Base-by-base conservation (phyloP, 2,888 invertebrate species). In the Lasioglossum figueresi region DNA sequence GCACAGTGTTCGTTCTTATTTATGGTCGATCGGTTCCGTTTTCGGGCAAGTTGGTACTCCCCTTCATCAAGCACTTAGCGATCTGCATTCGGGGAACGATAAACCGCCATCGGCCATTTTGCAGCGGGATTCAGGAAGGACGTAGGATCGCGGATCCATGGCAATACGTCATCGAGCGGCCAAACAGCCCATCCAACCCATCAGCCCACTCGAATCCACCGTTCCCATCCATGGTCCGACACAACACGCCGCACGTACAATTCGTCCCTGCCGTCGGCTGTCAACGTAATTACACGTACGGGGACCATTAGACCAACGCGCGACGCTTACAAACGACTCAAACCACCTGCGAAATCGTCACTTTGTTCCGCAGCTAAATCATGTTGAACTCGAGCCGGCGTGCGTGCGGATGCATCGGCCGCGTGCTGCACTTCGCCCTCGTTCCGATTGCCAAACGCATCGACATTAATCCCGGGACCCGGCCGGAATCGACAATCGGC, bases 271-370 rank as follows among this genome's bases (percentile, higher is more conserved):
- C 88, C 85, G 88, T 89, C 86, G 84, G 80, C 90, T 86, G 91
- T 91, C 88, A 91, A 86, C 88, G 89, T 92, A 92, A 92, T 89
- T 89, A 84, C 91, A 91, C 91, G 89, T 89, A 89, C 91, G 88
- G 85, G 88, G 80, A 85, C 90, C 89, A 91, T 92, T 92, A 91
- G 89, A 88, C 89, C 72, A 48, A 90, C 90, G 86, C 85, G 83
- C 89, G 85, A 85, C 89, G 88, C 91, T 88, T 89, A 84, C 89
- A 87, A 89, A 92, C 87, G 88, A 85, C 87, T 86, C 89, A 88
- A 92, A 89, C 89, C 89, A 89, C 79, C 90, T 88, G 88, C 91
- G 89, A 91, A 90, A 92, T 91, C 92, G 90, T 91, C 92, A 91
- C 90, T 92, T 89, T 91, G 92, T 92, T 91, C 88, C 85, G 84